Percentiles rank a stretch among this genome's conserved stretches.
Conservation (phyloP, 1,140 invertebrate genomes). For the Rhynchophorus ferrugineus region DNA sequence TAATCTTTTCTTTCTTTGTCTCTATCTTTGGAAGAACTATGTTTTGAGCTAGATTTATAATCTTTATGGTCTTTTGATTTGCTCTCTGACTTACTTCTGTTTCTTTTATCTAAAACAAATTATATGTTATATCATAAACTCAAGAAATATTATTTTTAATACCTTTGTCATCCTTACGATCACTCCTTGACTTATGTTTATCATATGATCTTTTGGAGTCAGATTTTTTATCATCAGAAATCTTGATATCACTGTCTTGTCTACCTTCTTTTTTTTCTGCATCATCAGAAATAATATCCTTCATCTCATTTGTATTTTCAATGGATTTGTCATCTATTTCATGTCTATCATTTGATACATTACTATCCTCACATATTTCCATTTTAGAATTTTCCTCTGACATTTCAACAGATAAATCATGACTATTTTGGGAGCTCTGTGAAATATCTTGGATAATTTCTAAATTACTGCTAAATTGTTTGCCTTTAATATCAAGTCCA, state of each 20-base stretch:
- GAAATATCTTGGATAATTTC: constrained; percentile 48
- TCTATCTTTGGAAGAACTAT: constrained; percentile 38
- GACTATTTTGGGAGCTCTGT: constrained; percentile 51
- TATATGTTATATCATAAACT: too few relatives aligned
- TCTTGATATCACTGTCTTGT: constrained; percentile 25
- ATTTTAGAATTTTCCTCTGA: constrained; percentile 40
- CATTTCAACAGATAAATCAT: constrained; percentile 47
- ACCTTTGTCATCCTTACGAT: constrained; percentile 40
- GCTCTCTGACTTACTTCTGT: constrained; percentile 27
- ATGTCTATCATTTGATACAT: constrained; percentile 5
- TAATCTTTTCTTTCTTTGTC: constrained; percentile 28
- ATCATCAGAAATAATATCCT: not conserved
- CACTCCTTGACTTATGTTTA: constrained; percentile 32
- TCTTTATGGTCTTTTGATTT: constrained; percentile 42
- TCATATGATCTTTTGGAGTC: constrained; percentile 38
- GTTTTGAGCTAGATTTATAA: constrained; percentile 25
- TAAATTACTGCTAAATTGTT: constrained; percentile 16
- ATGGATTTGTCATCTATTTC: constrained; percentile 4
- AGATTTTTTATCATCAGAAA: constrained; percentile 39
- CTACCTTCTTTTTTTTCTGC: constrained; percentile 12
- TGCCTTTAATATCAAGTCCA: too few relatives aligned
- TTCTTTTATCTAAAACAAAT: constrained; percentile 35
- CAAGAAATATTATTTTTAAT: constrained; percentile 30
- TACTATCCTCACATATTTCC: constrained; percentile 31
- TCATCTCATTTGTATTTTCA: constrained; percentile 10